Percentiles rank a stretch among this genome's conserved stretches.
Evolutionary conservation across 2,113 vertebrate species (phyloP).

Genomic region (Gulo gulo): DNA sequence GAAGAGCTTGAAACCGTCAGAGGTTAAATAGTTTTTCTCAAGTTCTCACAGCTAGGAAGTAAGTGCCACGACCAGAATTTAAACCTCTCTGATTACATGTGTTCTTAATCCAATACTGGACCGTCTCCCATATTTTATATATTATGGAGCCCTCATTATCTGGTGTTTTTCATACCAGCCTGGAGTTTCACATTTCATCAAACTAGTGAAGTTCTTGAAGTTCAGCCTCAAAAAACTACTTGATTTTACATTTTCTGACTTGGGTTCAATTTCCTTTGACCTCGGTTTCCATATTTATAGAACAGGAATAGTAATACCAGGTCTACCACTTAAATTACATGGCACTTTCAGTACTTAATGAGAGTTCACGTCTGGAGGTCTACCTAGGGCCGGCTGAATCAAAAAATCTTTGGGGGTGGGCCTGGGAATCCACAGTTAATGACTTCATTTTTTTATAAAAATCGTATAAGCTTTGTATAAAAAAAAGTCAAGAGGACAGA

Average conservation of each 20-base stretch:
- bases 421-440: neutral
- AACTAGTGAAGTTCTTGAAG: constrained; percentile 42
- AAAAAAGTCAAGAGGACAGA: neutral
- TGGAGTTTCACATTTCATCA: constrained; percentile 48
- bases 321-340: constrained; percentile 3
- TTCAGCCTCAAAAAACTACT: neutral
- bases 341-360: neutral
- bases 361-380: neutral
- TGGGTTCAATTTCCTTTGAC: constrained; percentile 46
- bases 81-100: constrained; percentile 25
- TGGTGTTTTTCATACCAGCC: constrained; percentile 22
- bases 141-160: constrained; percentile 10
- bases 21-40: neutral
- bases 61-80: neutral
- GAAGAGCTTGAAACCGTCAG: neutral
- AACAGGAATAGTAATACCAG: neutral
- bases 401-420: neutral
- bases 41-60: neutral
- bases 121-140: constrained; percentile 37
- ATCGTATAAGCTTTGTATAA: neutral
- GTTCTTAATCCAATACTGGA: constrained; percentile 45
- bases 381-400: neutral
- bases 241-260: constrained; percentile 52
- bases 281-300: constrained; percentile 29
- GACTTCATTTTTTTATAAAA: constrained; percentile 15